Evolutionary conservation across 1,140 invertebrate genomes (phyloP).

Genomic region (Ruditapes philippinarum): DNA sequence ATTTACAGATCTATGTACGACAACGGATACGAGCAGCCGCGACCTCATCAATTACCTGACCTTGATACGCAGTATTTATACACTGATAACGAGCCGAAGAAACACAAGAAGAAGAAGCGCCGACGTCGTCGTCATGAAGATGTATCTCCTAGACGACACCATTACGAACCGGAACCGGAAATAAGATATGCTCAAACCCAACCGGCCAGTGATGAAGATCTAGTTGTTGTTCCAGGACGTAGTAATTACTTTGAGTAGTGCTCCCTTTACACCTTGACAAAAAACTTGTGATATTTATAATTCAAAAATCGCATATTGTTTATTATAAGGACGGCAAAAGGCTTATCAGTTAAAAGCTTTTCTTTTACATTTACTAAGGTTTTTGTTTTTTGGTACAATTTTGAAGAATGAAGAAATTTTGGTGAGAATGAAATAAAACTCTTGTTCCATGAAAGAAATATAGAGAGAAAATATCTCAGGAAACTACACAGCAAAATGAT

Average conservation of each 20-base stretch:
- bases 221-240: slow-evolving; percentile 45
- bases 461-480: too few relatives aligned
- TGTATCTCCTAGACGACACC: slow-evolving; percentile 18
- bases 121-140: slow-evolving; percentile 4
- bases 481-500: too few relatives aligned
- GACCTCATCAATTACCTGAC: slow-evolving; percentile 55
- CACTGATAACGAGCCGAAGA: slow-evolving; percentile 7
- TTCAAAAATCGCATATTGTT: too few relatives aligned
- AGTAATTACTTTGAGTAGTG: slow-evolving; percentile 54
- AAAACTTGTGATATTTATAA: slow-evolving; percentile 1
- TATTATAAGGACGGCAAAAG: too few relatives aligned
- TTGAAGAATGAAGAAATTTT: too few relatives aligned
- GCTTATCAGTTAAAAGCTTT: too few relatives aligned
- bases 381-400: too few relatives aligned
- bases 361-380: too few relatives aligned
- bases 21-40: slow-evolving; percentile 49
- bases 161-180: slow-evolving; percentile 18
- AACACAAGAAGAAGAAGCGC: slow-evolving; percentile 31
- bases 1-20: slow-evolving; percentile 55
- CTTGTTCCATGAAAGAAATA: too few relatives aligned
- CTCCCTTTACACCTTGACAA: neutral
- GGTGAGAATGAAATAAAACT: too few relatives aligned
- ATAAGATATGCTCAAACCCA: neutral
- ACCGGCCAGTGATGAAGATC: slow-evolving; percentile 50
- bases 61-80: slow-evolving; percentile 63